Evolutionary conservation across 2,113 vertebrate genomes (phyloP), one percentile per base, ranked within the genome.

Genomic region (Sturnus vulgaris): DNA sequence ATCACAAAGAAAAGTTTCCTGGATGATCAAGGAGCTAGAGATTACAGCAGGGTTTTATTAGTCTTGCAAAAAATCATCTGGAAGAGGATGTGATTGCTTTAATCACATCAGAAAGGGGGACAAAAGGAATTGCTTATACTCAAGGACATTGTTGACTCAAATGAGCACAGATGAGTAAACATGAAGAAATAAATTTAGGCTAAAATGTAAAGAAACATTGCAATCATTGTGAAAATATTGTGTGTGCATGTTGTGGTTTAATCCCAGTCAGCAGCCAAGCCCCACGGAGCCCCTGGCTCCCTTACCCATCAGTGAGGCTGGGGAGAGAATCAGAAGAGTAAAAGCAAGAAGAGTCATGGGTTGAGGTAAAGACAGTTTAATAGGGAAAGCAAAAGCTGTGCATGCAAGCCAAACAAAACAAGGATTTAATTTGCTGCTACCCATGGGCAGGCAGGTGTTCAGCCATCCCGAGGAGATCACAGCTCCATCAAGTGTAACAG

Each of bases 281-380:
- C 20, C 11, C 28, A 39, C 0, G 0, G 20, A 47, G 24, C 12
- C 2, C 0, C 40, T 31, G 11, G 5, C 11, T 69, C 6, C 22
- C 78, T 68, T 44, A 9, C 46, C 30, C 14, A 31, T 25, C n/a
- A 35, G 24, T 35, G 28, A 33, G 12, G 20, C 5, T 30, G 56
- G 39, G 33, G 55, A 68, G 47, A 61, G 39, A 53, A 82, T 53
- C 16, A 30, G 21, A 68, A 66, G 17, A 39, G 3, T 55, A 35
- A 55, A 61, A 55, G 11, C 40, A 31, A 31, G 21, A 35, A 82
- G 42, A 27, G 6, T 47, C 1, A 0, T 40, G 30, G 4, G 14
- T 35, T 47, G 30, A 65, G 18, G 47, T 24, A 57, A 44, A 52
- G 37, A 42, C 21, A 13, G 44, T 27, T 55, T 40, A 35, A 16